phyloP scores from a whole-genome alignment of 1,140 invertebrate genomes.

The Philopotamus ludificatus region DNA sequence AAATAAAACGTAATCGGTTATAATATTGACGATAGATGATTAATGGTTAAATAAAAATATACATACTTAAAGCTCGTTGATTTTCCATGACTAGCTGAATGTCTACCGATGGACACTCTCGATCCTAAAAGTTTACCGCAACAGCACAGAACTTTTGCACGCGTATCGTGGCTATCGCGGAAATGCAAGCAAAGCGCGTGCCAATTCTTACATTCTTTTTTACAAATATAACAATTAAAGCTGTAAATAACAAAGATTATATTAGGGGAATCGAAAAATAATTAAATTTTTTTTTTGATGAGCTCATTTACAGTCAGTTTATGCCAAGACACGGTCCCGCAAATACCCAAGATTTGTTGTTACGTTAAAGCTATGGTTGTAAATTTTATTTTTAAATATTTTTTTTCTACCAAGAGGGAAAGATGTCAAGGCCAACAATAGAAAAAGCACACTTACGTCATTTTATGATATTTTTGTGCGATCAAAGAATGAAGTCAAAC shows the following conservation, averaged over 20 bases:
- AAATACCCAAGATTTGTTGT: too few relatives aligned
- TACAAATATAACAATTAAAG: constrained; percentile 40
- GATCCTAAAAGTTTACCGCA: constrained; percentile 40
- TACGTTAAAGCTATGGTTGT: too few relatives aligned
- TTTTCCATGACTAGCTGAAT: constrained; percentile 39
- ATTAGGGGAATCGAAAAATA: not conserved
- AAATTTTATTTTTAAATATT: too few relatives aligned
- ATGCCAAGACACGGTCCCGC: too few relatives aligned
- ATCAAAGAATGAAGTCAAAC: too few relatives aligned
- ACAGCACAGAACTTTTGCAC: constrained; percentile 39
- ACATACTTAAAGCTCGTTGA: constrained; percentile 33
- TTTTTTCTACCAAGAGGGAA: too few relatives aligned
- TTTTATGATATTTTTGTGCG: not conserved
- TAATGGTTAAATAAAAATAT: not conserved
- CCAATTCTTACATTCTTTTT: constrained; percentile 37
- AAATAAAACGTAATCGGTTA: constrained; percentile 2
- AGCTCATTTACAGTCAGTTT: too few relatives aligned
- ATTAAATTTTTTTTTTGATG: too few relatives aligned
- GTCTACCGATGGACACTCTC: constrained; percentile 38
- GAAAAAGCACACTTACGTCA: too few relatives aligned
- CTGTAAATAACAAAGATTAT: constrained; percentile 15
- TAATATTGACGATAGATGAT: not conserved
- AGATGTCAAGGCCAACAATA: too few relatives aligned
- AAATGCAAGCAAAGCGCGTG: constrained; percentile 40
- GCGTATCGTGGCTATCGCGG: constrained; percentile 32